Evolutionary conservation across 92 coral and sea anemone species (phyloP).

Genomic region (Palythoa grandis): DNA sequence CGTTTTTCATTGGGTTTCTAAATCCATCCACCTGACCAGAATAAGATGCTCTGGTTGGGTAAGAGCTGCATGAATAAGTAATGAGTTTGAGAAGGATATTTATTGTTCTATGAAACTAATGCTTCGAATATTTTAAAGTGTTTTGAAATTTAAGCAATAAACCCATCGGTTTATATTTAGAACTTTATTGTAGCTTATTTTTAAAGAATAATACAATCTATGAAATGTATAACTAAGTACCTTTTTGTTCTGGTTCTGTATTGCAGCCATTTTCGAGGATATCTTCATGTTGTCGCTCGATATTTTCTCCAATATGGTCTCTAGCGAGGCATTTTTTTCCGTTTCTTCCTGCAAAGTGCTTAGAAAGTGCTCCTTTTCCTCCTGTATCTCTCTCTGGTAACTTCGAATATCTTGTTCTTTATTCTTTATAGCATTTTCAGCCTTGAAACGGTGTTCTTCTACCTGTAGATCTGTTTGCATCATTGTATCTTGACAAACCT

Average conservation of each 20-base stretch:
- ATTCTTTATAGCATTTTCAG: not conserved
- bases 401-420: not conserved
- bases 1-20: too few relatives aligned
- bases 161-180: too few relatives aligned
- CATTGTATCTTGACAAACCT: not conserved
- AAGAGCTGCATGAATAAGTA: too few relatives aligned
- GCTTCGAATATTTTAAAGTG: too few relatives aligned
- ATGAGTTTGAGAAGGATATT: too few relatives aligned
- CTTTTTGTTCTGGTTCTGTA: slow-evolving; percentile 3
- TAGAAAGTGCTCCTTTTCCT: not conserved
- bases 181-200: too few relatives aligned
- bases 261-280: not conserved
- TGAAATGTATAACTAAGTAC: not conserved
- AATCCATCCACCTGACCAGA: too few relatives aligned
- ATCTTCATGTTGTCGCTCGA: slow-evolving; percentile 8
- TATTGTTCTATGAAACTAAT: too few relatives aligned
- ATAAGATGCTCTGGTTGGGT: too few relatives aligned
- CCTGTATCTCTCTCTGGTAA: not conserved
- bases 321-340: not conserved
- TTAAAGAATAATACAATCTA: too few relatives aligned
- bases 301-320: not conserved
- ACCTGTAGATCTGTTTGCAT: not conserved
- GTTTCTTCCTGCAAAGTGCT: not conserved
- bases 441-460: not conserved
- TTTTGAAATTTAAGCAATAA: too few relatives aligned